Base-by-base conservation (phyloP, 2,113 vertebrate species). In the Malurus cyaneus region DNA sequence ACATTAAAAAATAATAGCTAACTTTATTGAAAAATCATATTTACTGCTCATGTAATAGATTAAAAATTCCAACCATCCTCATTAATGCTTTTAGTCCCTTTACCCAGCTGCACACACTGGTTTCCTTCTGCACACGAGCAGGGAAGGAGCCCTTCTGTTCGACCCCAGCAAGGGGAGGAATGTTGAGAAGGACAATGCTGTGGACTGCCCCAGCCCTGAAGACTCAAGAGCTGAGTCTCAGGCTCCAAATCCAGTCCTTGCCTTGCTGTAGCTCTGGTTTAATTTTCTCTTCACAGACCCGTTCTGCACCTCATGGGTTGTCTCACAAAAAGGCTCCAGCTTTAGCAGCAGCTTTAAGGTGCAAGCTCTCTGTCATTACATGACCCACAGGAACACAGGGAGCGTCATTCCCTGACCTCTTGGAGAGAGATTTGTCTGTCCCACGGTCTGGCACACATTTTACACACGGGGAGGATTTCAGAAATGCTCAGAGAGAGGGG, bases 21-120 rank as follows among this genome's bases (percentile, higher is more conserved):
- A 62, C 26, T 26, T 84, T 83, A 64, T n/a, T 84, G 74, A 92
- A 91, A 94, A 91, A 66, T 81, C 6, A 3, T 80, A 86, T 81
- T 91, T 92, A 67, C 29, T 34, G 23, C 42, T 79, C 60, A 29
- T 49, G 39, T 73, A 82, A 91, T 69, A 83, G 32, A 72, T 64
- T 65, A 54, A 83, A 42, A 78, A 41, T 56, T 70, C 52, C 39
- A 90, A 5, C 23, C 11, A 65, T 50, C n/a, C 9, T 70, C 85
- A 44, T 60, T 49, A 64, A 79, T 36, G 18, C 18, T 80, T 90
- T 76, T 49, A 52, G 66, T 86, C 36, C 12, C 54, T 54, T 67
- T 47, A 78, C 9, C 3, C 25, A 57, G 21, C 32, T 21, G 36
- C 46, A 74, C 36, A 11, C 12, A 5, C 24, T 1, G 4, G 5